Evolutionary conservation across 2,888 invertebrate species (phyloP), one percentile per base, ranked within the genome.

Genomic region (Volucella bombylans): DNA sequence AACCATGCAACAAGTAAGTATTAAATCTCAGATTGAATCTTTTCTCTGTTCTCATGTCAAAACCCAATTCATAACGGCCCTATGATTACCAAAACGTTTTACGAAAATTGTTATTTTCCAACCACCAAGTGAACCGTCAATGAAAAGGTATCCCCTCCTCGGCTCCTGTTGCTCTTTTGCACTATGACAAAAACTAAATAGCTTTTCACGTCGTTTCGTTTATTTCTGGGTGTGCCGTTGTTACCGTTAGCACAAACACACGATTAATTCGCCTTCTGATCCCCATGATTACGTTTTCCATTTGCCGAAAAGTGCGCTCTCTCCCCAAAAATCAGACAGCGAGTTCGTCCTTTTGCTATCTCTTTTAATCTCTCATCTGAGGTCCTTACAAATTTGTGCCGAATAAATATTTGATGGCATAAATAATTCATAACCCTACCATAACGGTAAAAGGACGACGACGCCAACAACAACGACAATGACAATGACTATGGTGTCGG

Each of bases 401-500:
- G 81, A 55, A 85, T 85, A 85, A 81, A 85, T 85, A 85, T 81
- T 85, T 85, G 85, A 85, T 85, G 68, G 68, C 31, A 85, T 85
- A 85, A 85, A 85, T 85, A 85, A 85, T 85, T 85, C 85, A 85
- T 85, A 85, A 85, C 72, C 85, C 85, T 62, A 80, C 76, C 67
- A 67, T 62, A 80, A 68, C 41, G 64, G 45, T 31, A 12, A 72
- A 79, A 72, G 79, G 67, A 76, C 65, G 11, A 74, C 50, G 41
- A 54, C 45, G 31, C 11, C 45, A 15, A 11, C 52, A 23, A 45
- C 38, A 41, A 52, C 31, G 39, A 76, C 65, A 41, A 52, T 15
- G 15, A 65, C 62, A 55, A 52, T 54, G 57, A 50, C 43, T 39
- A 67, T 69, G 62, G 55, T 23, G 23, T 23, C 2, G 23, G 23